These are phyloP conservation scores for Taeniopygia guttata DNA, from an alignment of 2,797 vertebrate species.

Conservation along the genomic window DNA sequence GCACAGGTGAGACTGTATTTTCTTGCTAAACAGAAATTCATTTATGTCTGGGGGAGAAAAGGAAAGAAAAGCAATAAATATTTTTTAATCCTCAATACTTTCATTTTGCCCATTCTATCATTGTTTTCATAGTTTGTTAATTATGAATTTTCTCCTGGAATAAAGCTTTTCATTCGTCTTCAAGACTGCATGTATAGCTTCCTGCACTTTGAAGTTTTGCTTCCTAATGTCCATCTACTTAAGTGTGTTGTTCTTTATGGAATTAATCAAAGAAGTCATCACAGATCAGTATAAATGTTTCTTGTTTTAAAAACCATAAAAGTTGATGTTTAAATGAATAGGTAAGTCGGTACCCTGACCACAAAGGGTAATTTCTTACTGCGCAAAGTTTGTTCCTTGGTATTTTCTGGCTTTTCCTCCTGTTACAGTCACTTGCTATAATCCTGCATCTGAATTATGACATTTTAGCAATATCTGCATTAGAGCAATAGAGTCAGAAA, in stretches of 20 bases:
- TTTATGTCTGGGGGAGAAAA: too few species aligned
- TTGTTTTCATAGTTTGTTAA: not conserved
- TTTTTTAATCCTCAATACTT: not conserved
- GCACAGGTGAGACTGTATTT: rapidly evolving
- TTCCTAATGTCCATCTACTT: not conserved
- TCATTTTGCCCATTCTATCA: not conserved
- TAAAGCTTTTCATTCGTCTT: not conserved
- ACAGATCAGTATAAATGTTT: not conserved
- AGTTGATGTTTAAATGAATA: not conserved
- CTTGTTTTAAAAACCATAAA: not conserved
- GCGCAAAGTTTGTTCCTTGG: not conserved
- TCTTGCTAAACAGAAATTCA: not conserved
- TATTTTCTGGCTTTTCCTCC: not conserved
- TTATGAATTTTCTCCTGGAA: not conserved
- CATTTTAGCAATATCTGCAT: not conserved
- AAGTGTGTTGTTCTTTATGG: not conserved
- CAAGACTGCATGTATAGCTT: not conserved
- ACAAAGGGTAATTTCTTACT: not conserved
- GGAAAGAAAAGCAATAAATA: not conserved
- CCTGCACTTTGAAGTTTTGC: not conserved
- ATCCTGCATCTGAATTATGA: not conserved
- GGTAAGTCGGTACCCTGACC: not conserved
- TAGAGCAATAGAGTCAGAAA: not conserved
- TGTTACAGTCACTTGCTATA: not conserved
- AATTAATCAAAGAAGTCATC: not conserved